Conservation (phyloP, 2,113 vertebrate species). For the Apodemus speciosus region DNA sequence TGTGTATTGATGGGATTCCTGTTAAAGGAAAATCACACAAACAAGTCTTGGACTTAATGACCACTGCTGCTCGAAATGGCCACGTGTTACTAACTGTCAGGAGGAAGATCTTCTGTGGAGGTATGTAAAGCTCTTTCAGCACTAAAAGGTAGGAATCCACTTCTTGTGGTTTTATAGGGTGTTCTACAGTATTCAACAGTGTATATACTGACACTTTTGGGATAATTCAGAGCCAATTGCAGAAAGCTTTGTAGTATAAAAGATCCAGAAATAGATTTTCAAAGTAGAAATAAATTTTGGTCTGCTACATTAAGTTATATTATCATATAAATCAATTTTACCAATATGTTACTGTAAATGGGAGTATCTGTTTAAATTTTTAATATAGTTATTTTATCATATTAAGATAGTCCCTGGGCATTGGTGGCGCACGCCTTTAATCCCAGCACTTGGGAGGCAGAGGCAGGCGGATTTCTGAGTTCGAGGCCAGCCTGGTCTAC, state of each 20-base stretch:
- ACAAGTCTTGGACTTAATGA: conserved; percentile 98
- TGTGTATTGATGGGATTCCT: conserved; percentile 95
- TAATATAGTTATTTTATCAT: background rate
- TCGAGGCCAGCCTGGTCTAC: no score
- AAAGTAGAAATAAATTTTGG: background rate
- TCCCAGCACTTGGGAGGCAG: no score
- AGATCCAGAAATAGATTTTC: background rate
- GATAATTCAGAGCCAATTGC: background rate
- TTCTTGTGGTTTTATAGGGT: rapidly evolving
- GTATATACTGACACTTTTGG: background rate
- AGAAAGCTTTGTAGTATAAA: background rate
- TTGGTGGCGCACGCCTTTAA: no score
- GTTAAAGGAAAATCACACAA: conserved; percentile 98
- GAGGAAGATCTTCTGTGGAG: conserved; percentile 90
- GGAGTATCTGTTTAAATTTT: background rate
- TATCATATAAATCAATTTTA: background rate
- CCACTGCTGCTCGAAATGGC: conserved; percentile 95
- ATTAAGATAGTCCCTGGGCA: background rate
- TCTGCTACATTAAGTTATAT: background rate
- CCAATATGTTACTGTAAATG: background rate
- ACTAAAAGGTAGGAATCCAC: background rate
- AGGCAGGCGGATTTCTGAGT: no score
- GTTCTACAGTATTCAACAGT: background rate
- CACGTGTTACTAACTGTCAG: conserved; percentile 96
- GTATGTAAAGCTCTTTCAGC: conserved; percentile 81